Base-by-base conservation (phyloP, 2,797 vertebrate species). In the Loris lydekkerianus region DNA sequence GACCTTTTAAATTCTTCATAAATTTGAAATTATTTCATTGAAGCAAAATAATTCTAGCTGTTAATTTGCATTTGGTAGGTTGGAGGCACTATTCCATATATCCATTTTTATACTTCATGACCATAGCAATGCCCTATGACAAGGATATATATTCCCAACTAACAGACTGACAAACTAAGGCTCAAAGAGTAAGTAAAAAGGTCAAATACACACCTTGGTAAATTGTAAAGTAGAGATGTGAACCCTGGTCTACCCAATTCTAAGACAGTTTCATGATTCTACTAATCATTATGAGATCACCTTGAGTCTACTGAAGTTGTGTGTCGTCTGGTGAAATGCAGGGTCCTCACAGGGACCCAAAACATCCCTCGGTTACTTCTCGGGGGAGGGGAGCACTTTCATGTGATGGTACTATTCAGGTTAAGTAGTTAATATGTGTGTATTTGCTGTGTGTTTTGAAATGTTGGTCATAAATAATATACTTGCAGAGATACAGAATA, bases 1-100 rank as follows among this genome's bases (percentile, higher is more conserved):
- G 88, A 58, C 10, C 40, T 75, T 83, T 92, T 37, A 89, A 61
- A 23, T 91, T 93, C 65, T 95, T 94, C 7, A 60, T 70, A 92
- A 93, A 60, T 83, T 49, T 70, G 43, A 94, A 91, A 95, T 56
- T 13, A 89, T 93, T 95, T 95, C 18, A 72, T 67, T 84, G 49
- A 29, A 67, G 58, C 56, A 83, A 87, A 96, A 76, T 53, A 58
- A 81, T 56, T 25, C 60, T 53, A 61, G n/a, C 63, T 76, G 31
- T 31, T 76, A 31, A 21, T 90, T 63, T 67, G 37, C 73, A 86
- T 1, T 67, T 43, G 53, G 20, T 40, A 7, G 21, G 8, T 76
- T 75, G 46, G n/a, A 81, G 25, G 53, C 34, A 43, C 14, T 90
- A 34, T 82, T 73, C 37, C 89, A 80, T 72, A 29, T 9, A 65